A percentile compares a stretch with the other conserved stretches of the same genome.
These are phyloP conservation scores for Sesamia inferens DNA, from an alignment of 2,888 invertebrate genomes.

Conservation along the genomic window DNA sequence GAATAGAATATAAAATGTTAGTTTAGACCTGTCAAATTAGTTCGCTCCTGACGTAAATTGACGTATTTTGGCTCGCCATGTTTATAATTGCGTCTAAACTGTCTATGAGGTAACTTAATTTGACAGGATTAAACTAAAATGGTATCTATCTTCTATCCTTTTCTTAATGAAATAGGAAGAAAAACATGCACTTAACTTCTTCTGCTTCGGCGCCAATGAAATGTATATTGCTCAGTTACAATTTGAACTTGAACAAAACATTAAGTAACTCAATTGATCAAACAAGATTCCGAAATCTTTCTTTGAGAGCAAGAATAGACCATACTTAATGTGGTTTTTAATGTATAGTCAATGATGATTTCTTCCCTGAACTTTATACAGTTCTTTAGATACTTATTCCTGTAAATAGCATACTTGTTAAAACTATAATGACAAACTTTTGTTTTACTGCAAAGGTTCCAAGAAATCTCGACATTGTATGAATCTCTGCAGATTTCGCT, in stretches of 20 bases:
- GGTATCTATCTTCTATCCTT: too few species aligned
- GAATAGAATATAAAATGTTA: too few species aligned
- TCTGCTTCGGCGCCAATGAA: background rate
- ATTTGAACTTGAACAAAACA: background rate
- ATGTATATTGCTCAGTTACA: background rate
- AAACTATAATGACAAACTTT: background rate
- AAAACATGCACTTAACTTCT: too few species aligned
- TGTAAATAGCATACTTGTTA: background rate
- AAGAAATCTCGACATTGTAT: conserved; percentile 1
- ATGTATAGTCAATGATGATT: background rate
- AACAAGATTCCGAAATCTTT: background rate
- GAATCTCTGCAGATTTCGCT: conserved; percentile 22
- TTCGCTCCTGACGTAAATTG: too few species aligned
- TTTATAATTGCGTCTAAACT: too few species aligned
- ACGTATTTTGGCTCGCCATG: too few species aligned
- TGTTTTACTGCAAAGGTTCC: background rate
- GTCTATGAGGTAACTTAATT: too few species aligned
- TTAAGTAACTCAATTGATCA: too few species aligned
- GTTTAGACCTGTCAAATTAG: too few species aligned
- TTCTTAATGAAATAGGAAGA: too few species aligned
- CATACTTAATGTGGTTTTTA: background rate
- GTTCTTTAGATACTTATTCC: background rate
- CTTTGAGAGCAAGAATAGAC: background rate
- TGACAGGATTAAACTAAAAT: too few species aligned
- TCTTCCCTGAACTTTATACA: too few species aligned